Conservation (phyloP, 2,888 invertebrate genomes). For the Tipula vernalis region DNA sequence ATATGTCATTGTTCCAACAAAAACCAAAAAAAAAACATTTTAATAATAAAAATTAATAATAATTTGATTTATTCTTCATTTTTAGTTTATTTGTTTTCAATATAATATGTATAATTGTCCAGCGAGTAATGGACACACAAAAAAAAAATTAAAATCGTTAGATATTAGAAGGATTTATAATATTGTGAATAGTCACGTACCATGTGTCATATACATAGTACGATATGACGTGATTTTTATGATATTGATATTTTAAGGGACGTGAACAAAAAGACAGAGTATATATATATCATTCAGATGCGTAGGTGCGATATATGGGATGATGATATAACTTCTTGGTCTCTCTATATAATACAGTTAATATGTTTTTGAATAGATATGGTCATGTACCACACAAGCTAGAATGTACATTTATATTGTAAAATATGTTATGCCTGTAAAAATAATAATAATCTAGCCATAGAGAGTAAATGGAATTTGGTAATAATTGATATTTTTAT, state of each 20-base stretch:
- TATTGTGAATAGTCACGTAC: background rate
- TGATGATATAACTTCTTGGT: background rate
- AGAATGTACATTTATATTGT: background rate
- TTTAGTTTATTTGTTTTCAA: background rate
- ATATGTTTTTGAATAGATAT: background rate
- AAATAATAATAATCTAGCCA: background rate
- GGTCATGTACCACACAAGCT: background rate
- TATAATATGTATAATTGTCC: background rate
- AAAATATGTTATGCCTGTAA: background rate
- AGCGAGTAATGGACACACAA: background rate
- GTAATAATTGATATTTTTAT: background rate
- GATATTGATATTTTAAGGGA: background rate
- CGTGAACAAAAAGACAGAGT: background rate
- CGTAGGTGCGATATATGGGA: background rate
- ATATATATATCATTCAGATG: background rate
- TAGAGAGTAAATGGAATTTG: background rate
- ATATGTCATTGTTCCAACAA: background rate
- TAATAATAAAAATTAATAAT: background rate
- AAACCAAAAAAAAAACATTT: background rate
- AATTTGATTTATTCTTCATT: background rate
- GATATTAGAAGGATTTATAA: background rate
- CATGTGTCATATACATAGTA: background rate
- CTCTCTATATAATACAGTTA: background rate
- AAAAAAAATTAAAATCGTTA: background rate
- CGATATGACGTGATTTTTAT: background rate